These are phyloP conservation scores for Cotesia glomerata DNA, from an alignment of 1,140 invertebrate genomes.

Conservation along the genomic window DNA sequence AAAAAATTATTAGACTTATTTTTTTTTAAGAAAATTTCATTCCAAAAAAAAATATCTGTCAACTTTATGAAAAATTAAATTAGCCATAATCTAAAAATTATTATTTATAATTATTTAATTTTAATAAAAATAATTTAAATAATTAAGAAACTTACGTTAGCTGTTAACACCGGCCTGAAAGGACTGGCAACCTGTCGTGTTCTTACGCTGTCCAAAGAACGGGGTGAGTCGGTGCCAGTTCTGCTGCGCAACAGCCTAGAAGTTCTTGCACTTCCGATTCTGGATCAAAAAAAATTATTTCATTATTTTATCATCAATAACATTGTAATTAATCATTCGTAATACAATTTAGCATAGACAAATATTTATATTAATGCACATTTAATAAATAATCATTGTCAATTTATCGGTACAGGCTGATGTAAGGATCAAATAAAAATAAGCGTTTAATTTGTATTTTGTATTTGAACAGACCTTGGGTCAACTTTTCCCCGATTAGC, in stretches of 20 bases:
- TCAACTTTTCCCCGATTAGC: conserved; percentile 41
- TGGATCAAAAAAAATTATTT: conserved; percentile 36
- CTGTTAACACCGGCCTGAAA: conserved; percentile 49
- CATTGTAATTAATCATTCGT: not conserved
- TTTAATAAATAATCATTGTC: too few relatives aligned
- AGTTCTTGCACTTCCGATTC: conserved; percentile 53
- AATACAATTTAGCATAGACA: too few relatives aligned
- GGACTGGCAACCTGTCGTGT: conserved; percentile 58
- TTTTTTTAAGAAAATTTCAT: too few relatives aligned
- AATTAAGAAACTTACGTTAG: conserved; percentile 52
- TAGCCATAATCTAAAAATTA: too few relatives aligned
- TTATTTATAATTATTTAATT: not conserved
- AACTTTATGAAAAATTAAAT: too few relatives aligned
- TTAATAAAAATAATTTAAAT: not conserved
- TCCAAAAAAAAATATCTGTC: too few relatives aligned
- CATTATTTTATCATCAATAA: not conserved
- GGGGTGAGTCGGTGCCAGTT: conserved; percentile 58
- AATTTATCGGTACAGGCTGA: too few relatives aligned
- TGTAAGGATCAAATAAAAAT: not conserved
- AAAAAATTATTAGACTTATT: too few relatives aligned
- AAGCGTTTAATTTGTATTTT: not conserved
- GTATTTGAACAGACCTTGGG: conserved; percentile 43
- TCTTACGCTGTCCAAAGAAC: conserved; percentile 50
- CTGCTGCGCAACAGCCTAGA: conserved; percentile 53
- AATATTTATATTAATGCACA: too few relatives aligned